phyloP scores from a whole-genome alignment of 2,797 vertebrate species.

The Myiotriccus ornatus region DNA sequence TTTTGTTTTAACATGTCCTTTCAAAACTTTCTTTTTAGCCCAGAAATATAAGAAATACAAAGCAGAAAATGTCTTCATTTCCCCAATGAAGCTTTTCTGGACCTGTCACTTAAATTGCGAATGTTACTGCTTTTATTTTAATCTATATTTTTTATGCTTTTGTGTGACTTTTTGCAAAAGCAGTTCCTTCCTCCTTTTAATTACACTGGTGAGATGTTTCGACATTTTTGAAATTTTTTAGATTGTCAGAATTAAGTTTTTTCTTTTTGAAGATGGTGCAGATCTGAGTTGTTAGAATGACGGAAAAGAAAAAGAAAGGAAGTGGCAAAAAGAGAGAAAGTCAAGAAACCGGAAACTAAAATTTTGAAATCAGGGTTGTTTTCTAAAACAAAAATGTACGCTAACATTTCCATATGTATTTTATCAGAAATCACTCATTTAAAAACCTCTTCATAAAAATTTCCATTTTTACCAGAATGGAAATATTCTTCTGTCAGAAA shows the following conservation, averaged over 20 bases:
- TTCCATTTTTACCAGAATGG: neutral
- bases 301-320: neutral
- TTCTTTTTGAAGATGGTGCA: neutral
- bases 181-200: neutral
- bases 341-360: rapidly evolving
- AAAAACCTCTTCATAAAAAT: neutral
- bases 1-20: neutral
- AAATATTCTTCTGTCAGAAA: neutral
- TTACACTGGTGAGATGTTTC: neutral
- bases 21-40: neutral
- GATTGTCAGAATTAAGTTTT: neutral
- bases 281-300: neutral
- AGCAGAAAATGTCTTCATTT: neutral
- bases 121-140: neutral
- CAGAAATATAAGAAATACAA: neutral
- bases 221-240: neutral
- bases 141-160: neutral
- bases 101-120: neutral
- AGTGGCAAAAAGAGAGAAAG: neutral
- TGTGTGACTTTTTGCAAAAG: neutral
- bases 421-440: neutral
- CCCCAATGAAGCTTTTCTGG: neutral
- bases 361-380: neutral
- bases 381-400: neutral
- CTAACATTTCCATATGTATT: neutral